Base-by-base conservation (phyloP, 2,113 vertebrate genomes). In the Ranitomeya variabilis region DNA sequence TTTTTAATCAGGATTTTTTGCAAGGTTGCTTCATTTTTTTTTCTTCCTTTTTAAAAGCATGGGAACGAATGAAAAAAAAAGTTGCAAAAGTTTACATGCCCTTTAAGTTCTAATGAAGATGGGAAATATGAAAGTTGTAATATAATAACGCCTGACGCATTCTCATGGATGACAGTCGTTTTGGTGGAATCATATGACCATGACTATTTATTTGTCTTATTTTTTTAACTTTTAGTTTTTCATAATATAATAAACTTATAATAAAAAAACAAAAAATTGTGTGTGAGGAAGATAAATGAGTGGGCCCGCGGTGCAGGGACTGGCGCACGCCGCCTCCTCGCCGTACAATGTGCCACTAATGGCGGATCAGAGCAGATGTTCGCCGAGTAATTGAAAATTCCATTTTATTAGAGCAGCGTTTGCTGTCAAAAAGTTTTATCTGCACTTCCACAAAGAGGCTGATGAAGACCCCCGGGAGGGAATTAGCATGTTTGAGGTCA, bases 341-440 rank as follows among this genome's bases (percentile, higher is more conserved):
- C 45, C n/a, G 83, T 16, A 57, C 10, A 26, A 76, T 52, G 59
- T 54, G 37, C 85, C 45, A 7, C 90, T 91, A 94, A 91, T 91
- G 89, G 83, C 90, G 91, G 90, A 55, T 0, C 0, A 3, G 91
- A 92, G 93, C 94, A 96, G 94, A 95, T 95, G 93, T 94, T 95
- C 90, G 4, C 81, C 91, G 91, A 92, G 92, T 95, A 93, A 95
- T 95, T 94, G 93, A 94, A 95, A 95, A 95, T 95, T 95, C 93
- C 91, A 94, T 95, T 95, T 96, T 94, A 95, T 95, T 93, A 94
- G 93, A 95, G 94, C 91, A 94, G 90, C 89, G 86, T 94, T 95
- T 90, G 91, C 94, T 95, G 94, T 95, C 93, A 95, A 93, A 95
- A 96, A 95, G 91, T 95, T 95, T 95, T 94, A 94, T 95, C 93